Evolutionary conservation across 2,888 invertebrate genomes (phyloP).

Genomic region (Synanthedon myopaeformis): DNA sequence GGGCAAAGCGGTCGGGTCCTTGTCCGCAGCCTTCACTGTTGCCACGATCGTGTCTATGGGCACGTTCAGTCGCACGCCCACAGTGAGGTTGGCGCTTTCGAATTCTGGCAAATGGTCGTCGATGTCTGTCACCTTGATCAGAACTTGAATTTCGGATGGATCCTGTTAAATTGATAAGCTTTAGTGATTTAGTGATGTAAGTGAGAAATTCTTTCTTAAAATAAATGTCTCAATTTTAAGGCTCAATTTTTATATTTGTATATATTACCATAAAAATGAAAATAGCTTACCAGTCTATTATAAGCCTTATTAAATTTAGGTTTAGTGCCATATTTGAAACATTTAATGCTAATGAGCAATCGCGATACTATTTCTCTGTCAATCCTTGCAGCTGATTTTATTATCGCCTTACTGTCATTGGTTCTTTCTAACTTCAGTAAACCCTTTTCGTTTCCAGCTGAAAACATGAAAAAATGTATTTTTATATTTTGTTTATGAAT

Average conservation of each 20-base stretch:
- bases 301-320: constrained; percentile 65
- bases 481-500: background rate
- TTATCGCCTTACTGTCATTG: constrained; percentile 73
- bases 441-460: constrained; percentile 77
- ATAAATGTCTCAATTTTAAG: too few relatives aligned
- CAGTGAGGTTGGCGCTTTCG: constrained; percentile 70
- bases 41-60: constrained; percentile 79
- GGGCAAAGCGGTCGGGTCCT: constrained; percentile 75
- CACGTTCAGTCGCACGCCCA: constrained; percentile 81
- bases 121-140: constrained; percentile 75
- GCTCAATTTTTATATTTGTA: too few relatives aligned
- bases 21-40: constrained; percentile 75
- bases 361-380: constrained; percentile 74
- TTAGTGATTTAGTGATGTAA: too few relatives aligned
- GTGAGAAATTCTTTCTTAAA: too few relatives aligned
- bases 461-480: constrained; percentile 11
- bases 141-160: constrained; percentile 75
- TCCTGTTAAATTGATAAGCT: constrained; percentile 54
- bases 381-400: constrained; percentile 72
- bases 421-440: constrained; percentile 73
- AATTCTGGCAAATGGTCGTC: constrained; percentile 83
- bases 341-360: constrained; percentile 76
- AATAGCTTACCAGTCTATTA: constrained; percentile 67
- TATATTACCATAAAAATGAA: too few relatives aligned
- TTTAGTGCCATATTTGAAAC: constrained; percentile 70